Evolutionary conservation across 92 coral and sea anemone genomes (phyloP).

Genomic region (Actinostola sp.): DNA sequence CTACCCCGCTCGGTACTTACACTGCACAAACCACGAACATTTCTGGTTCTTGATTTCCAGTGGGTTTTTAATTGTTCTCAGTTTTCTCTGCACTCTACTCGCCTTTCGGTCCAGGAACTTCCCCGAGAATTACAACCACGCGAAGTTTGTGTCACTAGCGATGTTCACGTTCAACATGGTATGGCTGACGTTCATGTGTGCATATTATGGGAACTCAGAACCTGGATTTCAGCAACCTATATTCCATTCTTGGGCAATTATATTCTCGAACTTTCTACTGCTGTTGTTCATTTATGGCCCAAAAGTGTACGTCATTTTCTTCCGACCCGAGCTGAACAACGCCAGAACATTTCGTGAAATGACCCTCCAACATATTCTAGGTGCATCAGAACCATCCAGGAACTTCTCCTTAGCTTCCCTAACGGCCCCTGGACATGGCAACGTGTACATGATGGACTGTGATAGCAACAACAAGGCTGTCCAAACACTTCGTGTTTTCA

Average conservation of each 20-base stretch:
- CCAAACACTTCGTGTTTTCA: slow-evolving; percentile 23
- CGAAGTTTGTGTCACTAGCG: slow-evolving; percentile 77
- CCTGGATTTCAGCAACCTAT: slow-evolving; percentile 25
- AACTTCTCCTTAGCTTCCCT: slow-evolving; percentile 22
- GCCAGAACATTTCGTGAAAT: slow-evolving; percentile 40
- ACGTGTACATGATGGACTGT: slow-evolving; percentile 50
- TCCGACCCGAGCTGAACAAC: slow-evolving; percentile 61
- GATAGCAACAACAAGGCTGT: slow-evolving; percentile 58
- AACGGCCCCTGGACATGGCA: slow-evolving; percentile 29
- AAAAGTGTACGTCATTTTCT: slow-evolving; percentile 51
- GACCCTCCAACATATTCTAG: slow-evolving; percentile 42
- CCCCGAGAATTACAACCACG: slow-evolving; percentile 91
- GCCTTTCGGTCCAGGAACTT: slow-evolving; percentile 76
- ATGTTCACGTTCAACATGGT: slow-evolving; percentile 81
- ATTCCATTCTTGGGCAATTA: slow-evolving; percentile 57
- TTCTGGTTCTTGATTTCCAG: slow-evolving; percentile 64
- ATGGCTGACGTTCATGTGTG: slow-evolving; percentile 75
- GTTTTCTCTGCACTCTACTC: slow-evolving; percentile 67
- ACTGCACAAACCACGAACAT: slow-evolving; percentile 42
- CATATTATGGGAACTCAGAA: slow-evolving; percentile 58
- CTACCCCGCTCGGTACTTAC: slow-evolving; percentile 46
- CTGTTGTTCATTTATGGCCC: slow-evolving; percentile 71
- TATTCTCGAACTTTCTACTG: slow-evolving; percentile 60
- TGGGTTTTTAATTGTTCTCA: slow-evolving; percentile 57
- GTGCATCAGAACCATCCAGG: neutral